Evolutionary conservation across 2,888 invertebrate genomes (phyloP).

Genomic region (Eucera pruinosa): DNA sequence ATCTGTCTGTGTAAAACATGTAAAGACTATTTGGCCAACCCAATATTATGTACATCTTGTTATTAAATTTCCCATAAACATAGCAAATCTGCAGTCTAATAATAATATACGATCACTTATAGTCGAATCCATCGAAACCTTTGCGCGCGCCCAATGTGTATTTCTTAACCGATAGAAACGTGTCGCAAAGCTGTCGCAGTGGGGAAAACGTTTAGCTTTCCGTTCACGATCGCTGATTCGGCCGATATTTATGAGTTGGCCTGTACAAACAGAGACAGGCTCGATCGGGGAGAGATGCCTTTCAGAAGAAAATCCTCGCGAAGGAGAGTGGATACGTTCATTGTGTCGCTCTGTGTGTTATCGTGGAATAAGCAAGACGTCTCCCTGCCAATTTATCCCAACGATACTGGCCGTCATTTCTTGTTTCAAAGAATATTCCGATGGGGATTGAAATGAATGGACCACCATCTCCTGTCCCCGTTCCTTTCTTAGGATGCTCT

Average conservation of each 20-base stretch:
- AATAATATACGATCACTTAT: no score
- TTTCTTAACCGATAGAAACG: no score
- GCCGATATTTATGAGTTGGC: conserved; percentile 66
- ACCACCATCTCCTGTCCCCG: conserved; percentile 29
- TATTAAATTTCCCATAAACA: no score
- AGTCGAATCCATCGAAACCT: no score
- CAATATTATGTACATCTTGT: no score
- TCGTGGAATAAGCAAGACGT: conserved; percentile 69
- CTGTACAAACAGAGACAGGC: conserved; percentile 69
- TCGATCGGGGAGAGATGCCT: conserved; percentile 51
- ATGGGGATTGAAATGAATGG: conserved; percentile 61
- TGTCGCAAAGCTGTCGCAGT: conserved; percentile 6
- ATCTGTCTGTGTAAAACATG: no score
- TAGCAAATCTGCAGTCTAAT: no score
- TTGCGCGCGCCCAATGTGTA: no score
- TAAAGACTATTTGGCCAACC: no score
- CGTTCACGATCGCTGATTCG: conserved; percentile 37
- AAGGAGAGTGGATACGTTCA: conserved; percentile 63
- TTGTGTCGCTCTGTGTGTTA: conserved; percentile 63
- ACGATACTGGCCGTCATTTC: conserved; percentile 62
- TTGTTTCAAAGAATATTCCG: conserved; percentile 65
- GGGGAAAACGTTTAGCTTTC: conserved; percentile 10
- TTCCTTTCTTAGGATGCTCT: conserved; percentile 37
- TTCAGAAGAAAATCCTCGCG: conserved; percentile 61
- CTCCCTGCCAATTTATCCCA: conserved; percentile 70